A percentile compares a stretch with the other conserved stretches of the same genome.
Evolutionary conservation across 1,140 invertebrate genomes (phyloP).

Genomic region (Steinernema feltiae): DNA sequence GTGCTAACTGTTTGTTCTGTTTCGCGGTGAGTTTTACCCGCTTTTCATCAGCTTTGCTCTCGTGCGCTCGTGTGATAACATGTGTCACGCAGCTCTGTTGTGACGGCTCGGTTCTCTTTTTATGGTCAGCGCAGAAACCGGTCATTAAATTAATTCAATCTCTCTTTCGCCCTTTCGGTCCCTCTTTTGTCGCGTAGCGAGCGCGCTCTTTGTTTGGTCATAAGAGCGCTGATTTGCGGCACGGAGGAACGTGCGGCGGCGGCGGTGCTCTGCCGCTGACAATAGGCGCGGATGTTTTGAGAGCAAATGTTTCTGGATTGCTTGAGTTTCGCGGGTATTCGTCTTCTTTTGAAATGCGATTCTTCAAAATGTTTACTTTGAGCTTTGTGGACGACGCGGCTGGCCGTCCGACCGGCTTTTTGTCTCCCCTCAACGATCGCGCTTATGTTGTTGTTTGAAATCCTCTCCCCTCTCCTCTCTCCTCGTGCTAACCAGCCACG

Average conservation of each 20-base stretch:
- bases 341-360: background rate
- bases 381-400: background rate
- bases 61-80: background rate
- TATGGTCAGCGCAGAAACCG: background rate
- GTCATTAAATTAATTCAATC: slow-evolving; percentile 12
- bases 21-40: background rate
- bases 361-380: background rate
- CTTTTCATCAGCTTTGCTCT: background rate
- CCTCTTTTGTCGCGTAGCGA: background rate
- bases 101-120: background rate
- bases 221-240: too few relatives aligned
- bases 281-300: too few relatives aligned
- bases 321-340: too few relatives aligned
- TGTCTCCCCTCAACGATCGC: background rate
- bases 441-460: too few relatives aligned
- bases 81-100: background rate
- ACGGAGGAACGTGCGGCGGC: too few relatives aligned
- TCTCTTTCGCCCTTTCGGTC: background rate
- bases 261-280: too few relatives aligned
- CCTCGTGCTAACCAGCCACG: too few relatives aligned
- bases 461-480: too few relatives aligned
- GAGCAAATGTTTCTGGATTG: too few relatives aligned
- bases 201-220: slow-evolving; percentile 9
- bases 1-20: background rate
- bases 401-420: background rate